Percentiles rank a stretch among this genome's conserved stretches.
Conservation (phyloP, 1,140 invertebrate genomes). For the Sitophilus oryzae region DNA sequence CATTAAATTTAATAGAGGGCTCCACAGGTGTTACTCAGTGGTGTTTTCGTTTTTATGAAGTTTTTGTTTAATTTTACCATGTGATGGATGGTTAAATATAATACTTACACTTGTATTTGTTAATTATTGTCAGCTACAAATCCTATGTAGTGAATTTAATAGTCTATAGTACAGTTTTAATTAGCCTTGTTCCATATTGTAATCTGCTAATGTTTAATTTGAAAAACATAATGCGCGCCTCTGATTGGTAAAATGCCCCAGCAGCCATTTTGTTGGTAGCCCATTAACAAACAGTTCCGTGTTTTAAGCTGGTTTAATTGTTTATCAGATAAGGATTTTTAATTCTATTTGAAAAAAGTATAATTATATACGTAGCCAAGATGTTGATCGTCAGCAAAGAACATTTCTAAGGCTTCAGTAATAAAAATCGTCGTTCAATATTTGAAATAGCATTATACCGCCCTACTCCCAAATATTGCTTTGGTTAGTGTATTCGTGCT, state of each 20-base stretch:
- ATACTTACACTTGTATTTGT: no score
- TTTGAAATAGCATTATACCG: constrained; percentile 19
- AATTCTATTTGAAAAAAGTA: constrained; percentile 6
- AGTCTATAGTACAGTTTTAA: no score
- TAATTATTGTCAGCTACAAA: no score
- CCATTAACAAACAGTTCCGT: constrained; percentile 7
- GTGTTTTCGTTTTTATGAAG: no score
- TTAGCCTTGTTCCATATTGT: no score
- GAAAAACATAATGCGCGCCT: neutral
- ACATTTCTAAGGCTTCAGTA: neutral
- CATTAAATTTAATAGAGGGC: no score
- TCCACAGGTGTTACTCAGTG: no score
- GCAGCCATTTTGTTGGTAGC: constrained; percentile 18
- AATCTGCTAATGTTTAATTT: no score
- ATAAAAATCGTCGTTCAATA: constrained; percentile 1
- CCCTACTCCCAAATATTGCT: constrained; percentile 9
- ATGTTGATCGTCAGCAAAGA: neutral
- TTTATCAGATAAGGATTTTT: constrained; percentile 10
- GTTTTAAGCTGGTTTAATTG: constrained; percentile 10
- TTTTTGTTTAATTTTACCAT: no score
- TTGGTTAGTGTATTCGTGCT: constrained; percentile 2
- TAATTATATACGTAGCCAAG: neutral
- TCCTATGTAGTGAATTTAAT: no score
- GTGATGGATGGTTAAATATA: no score
- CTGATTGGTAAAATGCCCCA: neutral